Evolutionary conservation across 2,797 vertebrate genomes (phyloP).

Genomic region (Sebastolobus altivelis): DNA sequence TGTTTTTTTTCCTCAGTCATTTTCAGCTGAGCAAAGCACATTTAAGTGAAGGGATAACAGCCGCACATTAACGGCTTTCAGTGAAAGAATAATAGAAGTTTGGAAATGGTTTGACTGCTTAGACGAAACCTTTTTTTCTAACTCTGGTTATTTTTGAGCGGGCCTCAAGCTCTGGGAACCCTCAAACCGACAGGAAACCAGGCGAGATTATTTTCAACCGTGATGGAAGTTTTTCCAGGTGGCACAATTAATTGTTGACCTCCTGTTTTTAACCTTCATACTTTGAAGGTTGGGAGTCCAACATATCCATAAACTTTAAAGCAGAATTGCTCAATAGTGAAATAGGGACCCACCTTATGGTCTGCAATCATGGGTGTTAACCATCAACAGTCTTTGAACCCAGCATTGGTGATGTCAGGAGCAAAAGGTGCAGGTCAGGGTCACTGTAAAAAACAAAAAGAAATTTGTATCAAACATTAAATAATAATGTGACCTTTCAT

Average conservation of each 20-base stretch:
- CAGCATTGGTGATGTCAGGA: not conserved
- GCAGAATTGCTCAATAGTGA: not conserved
- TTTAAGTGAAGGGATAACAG: constrained; percentile 47
- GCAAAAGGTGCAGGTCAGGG: not conserved
- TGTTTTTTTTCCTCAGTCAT: constrained; percentile 1
- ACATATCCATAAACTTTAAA: not conserved
- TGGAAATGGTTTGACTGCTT: constrained; percentile 34
- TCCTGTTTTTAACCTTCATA: not conserved
- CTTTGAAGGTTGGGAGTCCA: not conserved
- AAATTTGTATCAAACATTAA: not conserved
- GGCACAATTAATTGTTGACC: not conserved
- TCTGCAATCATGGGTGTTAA: not conserved
- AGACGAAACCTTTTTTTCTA: not conserved
- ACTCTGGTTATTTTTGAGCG: constrained; percentile 1
- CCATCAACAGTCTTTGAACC: not conserved
- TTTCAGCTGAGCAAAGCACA: constrained; percentile 54
- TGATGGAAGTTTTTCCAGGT: constrained; percentile 41
- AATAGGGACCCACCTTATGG: not conserved
- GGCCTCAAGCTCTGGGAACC: constrained; percentile 9
- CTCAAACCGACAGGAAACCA: constrained; percentile 31
- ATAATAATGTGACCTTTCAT: not conserved
- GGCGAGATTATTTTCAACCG: constrained; percentile 1
- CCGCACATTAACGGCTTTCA: constrained; percentile 36
- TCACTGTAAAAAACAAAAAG: not conserved
- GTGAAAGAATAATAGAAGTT: constrained; percentile 41